Percentiles rank a stretch among this genome's conserved stretches.
phyloP scores from a whole-genome alignment of 2,888 invertebrate species.

The Acheta domesticus region DNA sequence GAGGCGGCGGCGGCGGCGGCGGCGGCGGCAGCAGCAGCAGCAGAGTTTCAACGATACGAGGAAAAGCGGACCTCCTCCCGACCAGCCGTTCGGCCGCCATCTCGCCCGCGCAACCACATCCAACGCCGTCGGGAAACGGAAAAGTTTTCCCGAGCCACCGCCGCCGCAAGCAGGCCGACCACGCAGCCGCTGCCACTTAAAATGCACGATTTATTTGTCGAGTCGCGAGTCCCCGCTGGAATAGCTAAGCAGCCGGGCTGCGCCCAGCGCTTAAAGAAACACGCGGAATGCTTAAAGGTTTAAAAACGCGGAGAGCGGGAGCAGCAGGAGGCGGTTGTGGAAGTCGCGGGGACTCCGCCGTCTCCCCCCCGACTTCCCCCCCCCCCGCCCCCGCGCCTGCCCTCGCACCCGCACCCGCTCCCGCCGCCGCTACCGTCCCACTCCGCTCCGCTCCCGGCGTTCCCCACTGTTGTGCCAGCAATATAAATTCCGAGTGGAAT shows the following conservation, averaged over 20 bases:
- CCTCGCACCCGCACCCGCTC: neutral
- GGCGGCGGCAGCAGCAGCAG: too few relatives aligned
- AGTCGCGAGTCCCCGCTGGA: neutral
- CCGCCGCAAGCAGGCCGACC: too few relatives aligned
- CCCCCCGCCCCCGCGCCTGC: neutral
- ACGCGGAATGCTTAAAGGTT: neutral
- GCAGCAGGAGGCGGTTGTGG: too few relatives aligned
- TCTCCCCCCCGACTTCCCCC: neutral
- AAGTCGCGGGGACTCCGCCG: too few relatives aligned
- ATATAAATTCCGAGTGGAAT: constrained; percentile 10
- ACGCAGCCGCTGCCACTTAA: too few relatives aligned
- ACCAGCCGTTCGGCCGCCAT: neutral
- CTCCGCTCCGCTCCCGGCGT: neutral
- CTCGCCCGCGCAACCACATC: neutral
- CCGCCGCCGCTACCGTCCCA: neutral
- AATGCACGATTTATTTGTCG: neutral
- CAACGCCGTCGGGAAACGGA: neutral
- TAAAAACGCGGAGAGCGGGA: neutral
- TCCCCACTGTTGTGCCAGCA: neutral
- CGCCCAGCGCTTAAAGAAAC: neutral
- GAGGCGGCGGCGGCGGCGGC: too few relatives aligned
- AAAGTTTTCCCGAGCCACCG: neutral
- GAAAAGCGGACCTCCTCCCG: too few relatives aligned
- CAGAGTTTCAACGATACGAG: too few relatives aligned
- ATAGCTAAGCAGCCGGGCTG: neutral